Percentiles rank a stretch among this genome's conserved stretches.
These are phyloP conservation scores for Eledona agricola DNA, from an alignment of 2,888 invertebrate species.

Conservation along the genomic window DNA sequence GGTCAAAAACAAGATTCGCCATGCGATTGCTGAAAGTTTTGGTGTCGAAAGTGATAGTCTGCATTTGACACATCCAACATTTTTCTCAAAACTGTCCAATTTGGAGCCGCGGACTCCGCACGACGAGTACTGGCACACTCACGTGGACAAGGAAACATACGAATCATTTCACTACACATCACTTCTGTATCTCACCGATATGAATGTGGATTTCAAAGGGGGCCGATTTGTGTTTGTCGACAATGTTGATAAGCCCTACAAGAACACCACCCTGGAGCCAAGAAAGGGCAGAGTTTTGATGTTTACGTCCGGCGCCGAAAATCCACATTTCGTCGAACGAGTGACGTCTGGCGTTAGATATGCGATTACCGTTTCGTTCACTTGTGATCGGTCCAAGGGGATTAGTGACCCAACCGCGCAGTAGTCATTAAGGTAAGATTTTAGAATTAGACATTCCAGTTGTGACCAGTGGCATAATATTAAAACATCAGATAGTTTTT, in stretches of 20 bases:
- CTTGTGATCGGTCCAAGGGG: conserved; percentile 71
- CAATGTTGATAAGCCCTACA: conserved; percentile 65
- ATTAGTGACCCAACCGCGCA: conserved; percentile 67
- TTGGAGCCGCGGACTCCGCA: conserved; percentile 76
- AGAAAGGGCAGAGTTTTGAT: conserved; percentile 80
- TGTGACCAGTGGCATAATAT: no score
- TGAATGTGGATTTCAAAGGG: conserved; percentile 79
- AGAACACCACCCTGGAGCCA: conserved; percentile 79
- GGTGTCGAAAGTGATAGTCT: conserved; percentile 72
- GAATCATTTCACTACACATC: conserved; percentile 89
- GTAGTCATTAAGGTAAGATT: conserved; percentile 4
- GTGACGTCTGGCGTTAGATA: conserved; percentile 79
- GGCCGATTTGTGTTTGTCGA: conserved; percentile 85
- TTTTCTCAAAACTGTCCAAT: conserved; percentile 82
- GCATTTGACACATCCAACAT: conserved; percentile 86
- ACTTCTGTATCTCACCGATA: conserved; percentile 80
- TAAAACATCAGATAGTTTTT: no score
- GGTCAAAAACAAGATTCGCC: conserved; percentile 80
- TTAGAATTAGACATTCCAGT: conserved; percentile 14
- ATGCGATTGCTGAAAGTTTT: conserved; percentile 80
- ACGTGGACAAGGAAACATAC: conserved; percentile 89
- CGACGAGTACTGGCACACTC: conserved; percentile 91
- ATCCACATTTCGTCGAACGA: conserved; percentile 82
- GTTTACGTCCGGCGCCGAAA: conserved; percentile 89
- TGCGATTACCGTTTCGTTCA: conserved; percentile 87